A percentile compares a stretch with the other conserved stretches of the same genome.
Conservation (phyloP, 2,113 vertebrate genomes). For the Apus apus region DNA sequence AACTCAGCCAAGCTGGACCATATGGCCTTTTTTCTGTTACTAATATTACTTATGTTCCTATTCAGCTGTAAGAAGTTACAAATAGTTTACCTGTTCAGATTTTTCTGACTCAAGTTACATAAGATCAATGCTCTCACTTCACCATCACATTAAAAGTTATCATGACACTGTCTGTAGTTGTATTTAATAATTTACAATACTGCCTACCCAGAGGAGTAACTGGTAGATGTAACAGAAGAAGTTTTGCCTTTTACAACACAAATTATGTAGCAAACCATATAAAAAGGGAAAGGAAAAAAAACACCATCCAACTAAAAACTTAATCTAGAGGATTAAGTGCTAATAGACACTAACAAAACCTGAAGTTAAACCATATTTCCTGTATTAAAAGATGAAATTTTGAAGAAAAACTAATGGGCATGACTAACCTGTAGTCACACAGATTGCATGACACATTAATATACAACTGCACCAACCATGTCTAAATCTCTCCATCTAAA, state of each 20-base stretch:
- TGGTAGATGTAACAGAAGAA: not conserved
- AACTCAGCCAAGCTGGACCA: conserved; percentile 41
- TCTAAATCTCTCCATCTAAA: conserved; percentile 25
- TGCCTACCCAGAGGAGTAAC: conserved; percentile 22
- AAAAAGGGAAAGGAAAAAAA: not conserved
- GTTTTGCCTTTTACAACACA: conserved; percentile 2
- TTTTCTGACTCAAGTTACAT: conserved; percentile 68
- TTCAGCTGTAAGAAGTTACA: conserved; percentile 69
- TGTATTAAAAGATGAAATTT: conserved; percentile 9
- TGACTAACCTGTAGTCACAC: conserved; percentile 42
- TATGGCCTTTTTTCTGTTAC: conserved; percentile 56
- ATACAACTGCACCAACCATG: conserved; percentile 2
- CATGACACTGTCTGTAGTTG: conserved; percentile 54
- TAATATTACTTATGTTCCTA: conserved; percentile 61
- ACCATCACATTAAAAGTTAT: conserved; percentile 64
- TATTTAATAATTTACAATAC: conserved; percentile 61
- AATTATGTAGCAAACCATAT: not conserved
- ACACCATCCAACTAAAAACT: not conserved
- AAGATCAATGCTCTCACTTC: conserved; percentile 69
- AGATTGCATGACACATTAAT: not conserved
- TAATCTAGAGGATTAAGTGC: conserved; percentile 13
- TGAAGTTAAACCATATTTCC: conserved; percentile 29
- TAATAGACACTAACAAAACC: conserved; percentile 12
- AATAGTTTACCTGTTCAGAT: conserved; percentile 64
- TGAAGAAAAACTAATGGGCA: conserved; percentile 16